phyloP scores from a whole-genome alignment of 2,888 invertebrate genomes.

The Chloromyia formosa region DNA sequence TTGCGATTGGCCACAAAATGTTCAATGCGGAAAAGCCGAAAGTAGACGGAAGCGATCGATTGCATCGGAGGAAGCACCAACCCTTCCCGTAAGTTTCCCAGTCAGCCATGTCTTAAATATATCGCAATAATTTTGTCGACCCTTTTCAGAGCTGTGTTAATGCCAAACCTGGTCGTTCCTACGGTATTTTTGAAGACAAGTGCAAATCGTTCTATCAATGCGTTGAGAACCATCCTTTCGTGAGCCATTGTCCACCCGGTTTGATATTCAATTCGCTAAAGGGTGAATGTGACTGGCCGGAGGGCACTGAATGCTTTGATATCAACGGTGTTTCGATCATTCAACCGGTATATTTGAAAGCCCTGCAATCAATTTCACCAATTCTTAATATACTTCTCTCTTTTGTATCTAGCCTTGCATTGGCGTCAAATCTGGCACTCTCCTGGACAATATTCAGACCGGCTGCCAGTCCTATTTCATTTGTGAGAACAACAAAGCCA shows the following conservation, averaged over 20 bases:
- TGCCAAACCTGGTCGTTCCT: not conserved
- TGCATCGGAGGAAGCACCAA: not conserved
- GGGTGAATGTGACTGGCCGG: slow-evolving; percentile 47
- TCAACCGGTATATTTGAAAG: no score
- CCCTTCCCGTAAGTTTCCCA: not conserved
- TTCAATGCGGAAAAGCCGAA: slow-evolving; percentile 52
- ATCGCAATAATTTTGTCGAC: no score
- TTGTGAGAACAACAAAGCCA: not conserved
- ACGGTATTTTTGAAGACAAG: not conserved
- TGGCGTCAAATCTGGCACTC: not conserved
- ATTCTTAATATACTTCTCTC: no score
- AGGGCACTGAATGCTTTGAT: slow-evolving; percentile 24
- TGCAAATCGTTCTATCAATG: slow-evolving; percentile 52
- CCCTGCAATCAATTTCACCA: not conserved
- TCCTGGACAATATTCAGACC: not conserved
- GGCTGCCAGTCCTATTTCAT: slow-evolving; percentile 5
- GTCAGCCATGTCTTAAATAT: not conserved
- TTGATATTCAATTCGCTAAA: slow-evolving; percentile 41
- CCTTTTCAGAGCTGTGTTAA: not conserved
- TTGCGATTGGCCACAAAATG: slow-evolving; percentile 54
- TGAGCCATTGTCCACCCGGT: slow-evolving; percentile 46
- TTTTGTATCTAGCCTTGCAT: not conserved
- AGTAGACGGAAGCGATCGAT: not conserved
- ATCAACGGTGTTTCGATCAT: no score
- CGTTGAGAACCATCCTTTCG: slow-evolving; percentile 42